phyloP scores from a whole-genome alignment of 2,888 invertebrate genomes.

The Coleophora flavipennella region DNA sequence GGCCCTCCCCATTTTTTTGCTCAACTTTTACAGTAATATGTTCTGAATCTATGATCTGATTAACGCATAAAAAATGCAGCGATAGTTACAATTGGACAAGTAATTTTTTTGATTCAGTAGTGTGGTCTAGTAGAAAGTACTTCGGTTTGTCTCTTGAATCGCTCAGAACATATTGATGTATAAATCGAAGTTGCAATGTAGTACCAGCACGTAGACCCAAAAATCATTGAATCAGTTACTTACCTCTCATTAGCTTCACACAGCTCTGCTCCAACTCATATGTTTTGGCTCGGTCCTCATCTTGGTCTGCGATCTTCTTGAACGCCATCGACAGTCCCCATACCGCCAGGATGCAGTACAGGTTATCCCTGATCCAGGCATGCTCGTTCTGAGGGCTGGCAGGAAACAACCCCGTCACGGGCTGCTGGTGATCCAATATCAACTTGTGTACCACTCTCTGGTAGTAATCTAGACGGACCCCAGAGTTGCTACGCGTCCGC shows the following conservation, averaged over 20 bases:
- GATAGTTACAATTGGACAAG: too few relatives aligned
- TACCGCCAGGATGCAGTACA: constrained; percentile 96
- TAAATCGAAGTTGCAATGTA: too few relatives aligned
- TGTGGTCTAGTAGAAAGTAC: too few relatives aligned
- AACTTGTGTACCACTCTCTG: constrained; percentile 94
- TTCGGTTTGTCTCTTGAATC: too few relatives aligned
- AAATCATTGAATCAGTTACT: neutral
- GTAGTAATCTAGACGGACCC: constrained; percentile 95
- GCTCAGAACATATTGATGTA: too few relatives aligned
- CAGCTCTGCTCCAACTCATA: constrained; percentile 97
- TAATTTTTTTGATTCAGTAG: too few relatives aligned
- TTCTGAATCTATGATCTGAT: too few relatives aligned
- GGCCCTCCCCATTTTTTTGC: too few relatives aligned
- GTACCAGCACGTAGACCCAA: too few relatives aligned
- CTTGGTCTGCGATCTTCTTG: constrained; percentile 98
- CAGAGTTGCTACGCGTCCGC: constrained; percentile 91
- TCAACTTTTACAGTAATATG: too few relatives aligned
- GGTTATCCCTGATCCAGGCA: constrained; percentile 99
- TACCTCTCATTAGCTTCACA: constrained; percentile 88
- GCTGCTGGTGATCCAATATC: constrained; percentile 95
- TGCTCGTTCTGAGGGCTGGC: constrained; percentile 90
- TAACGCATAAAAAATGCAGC: too few relatives aligned
- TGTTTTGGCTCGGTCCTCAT: constrained; percentile 98
- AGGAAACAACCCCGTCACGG: constrained; percentile 97
- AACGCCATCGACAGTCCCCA: constrained; percentile 99